These are phyloP conservation scores for Melanocharis versteri DNA, from an alignment of 2,113 vertebrate genomes.

Conservation along the genomic window DNA sequence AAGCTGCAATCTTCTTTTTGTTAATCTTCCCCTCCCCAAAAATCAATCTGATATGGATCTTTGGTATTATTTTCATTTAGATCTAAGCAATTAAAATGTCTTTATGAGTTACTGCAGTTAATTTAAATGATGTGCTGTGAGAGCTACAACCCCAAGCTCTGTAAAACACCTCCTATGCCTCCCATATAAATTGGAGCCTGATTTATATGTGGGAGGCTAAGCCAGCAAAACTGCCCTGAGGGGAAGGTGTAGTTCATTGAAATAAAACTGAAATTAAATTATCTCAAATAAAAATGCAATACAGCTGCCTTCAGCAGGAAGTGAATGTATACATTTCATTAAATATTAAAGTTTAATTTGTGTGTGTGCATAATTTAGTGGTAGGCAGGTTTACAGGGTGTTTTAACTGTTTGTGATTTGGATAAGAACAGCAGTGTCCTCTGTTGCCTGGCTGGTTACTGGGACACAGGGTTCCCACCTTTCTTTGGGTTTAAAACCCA, in stretches of 20 bases:
- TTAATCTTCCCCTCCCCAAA: conserved; percentile 20
- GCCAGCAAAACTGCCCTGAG: conserved; percentile 67
- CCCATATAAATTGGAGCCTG: conserved; percentile 71
- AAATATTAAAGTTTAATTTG: conserved; percentile 89
- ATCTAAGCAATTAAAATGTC: conserved; percentile 55
- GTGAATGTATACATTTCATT: conserved; percentile 81
- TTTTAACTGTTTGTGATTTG: background rate
- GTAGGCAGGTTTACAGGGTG: background rate
- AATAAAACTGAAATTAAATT: conserved; percentile 84
- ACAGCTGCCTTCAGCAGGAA: conserved; percentile 79
- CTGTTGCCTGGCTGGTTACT: background rate
- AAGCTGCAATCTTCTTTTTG: background rate
- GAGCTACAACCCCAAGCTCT: conserved; percentile 48
- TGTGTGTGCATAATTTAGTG: conserved; percentile 48
- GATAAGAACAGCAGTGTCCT: background rate
- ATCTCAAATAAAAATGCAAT: conserved; percentile 79
- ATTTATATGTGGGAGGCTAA: conserved; percentile 74
- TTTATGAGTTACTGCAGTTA: conserved; percentile 58
- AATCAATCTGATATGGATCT: conserved; percentile 18
- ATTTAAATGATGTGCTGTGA: conserved; percentile 21
- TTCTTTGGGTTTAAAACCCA: background rate
- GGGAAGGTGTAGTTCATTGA: conserved; percentile 74
- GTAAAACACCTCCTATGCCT: conserved; percentile 45
- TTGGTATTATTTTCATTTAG: conserved; percentile 52
- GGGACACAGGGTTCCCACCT: background rate